Percentiles rank a stretch among this genome's conserved stretches.
phyloP scores from a whole-genome alignment of 2,797 vertebrate species.

The Falco cherrug region DNA sequence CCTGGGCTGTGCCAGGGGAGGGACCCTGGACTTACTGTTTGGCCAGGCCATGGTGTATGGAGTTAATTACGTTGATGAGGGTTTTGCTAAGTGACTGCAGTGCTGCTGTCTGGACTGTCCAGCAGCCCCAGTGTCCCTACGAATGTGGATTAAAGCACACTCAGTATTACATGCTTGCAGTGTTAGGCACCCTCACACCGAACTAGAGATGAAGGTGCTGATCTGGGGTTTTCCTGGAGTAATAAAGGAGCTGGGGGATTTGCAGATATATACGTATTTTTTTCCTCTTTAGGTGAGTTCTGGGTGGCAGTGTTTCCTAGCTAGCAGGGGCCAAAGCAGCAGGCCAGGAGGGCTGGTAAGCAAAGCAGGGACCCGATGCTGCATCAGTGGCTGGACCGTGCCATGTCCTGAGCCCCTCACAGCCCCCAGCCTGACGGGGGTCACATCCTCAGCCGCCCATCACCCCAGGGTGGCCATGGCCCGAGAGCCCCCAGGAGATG shows the following conservation, averaged over 20 bases:
- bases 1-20: rapidly evolving
- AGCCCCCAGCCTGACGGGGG: rapidly evolving
- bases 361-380: rapidly evolving
- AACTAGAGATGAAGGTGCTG: not conserved
- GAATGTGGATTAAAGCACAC: not conserved
- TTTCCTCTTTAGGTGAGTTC: not conserved
- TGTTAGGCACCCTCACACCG: rapidly evolving
- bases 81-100: not conserved
- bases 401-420: rapidly evolving
- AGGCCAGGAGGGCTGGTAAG: rapidly evolving
- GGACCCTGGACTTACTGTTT: not conserved
- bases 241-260: not conserved
- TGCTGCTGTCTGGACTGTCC: rapidly evolving
- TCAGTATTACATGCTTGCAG: rapidly evolving
- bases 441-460: not conserved
- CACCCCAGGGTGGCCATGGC: not conserved
- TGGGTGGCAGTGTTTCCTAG: rapidly evolving
- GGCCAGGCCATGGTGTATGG: rapidly evolving
- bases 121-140: not conserved
- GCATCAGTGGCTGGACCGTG: rapidly evolving
- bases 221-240: not conserved
- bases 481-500: not conserved
- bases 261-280: not conserved
- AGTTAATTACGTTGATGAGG: too few relatives aligned
- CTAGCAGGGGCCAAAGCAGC: not conserved